A percentile compares a stretch with the other conserved stretches of the same genome.
These are phyloP conservation scores for Argyra leucocephala DNA, from an alignment of 2,888 invertebrate genomes.

Conservation along the genomic window DNA sequence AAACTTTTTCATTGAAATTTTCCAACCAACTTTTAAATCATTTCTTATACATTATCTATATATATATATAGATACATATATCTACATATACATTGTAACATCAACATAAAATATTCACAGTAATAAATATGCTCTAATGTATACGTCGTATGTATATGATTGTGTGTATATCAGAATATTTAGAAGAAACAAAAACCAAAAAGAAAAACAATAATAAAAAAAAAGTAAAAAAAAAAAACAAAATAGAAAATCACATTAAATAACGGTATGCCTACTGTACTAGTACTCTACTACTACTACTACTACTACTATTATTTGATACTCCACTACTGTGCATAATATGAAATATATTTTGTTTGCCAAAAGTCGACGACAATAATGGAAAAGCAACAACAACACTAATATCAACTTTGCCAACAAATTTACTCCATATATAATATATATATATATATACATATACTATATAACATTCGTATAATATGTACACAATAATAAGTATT, in stretches of 20 bases:
- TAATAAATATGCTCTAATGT: too few species aligned
- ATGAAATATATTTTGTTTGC: background rate
- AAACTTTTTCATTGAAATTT: background rate
- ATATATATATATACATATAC: too few species aligned
- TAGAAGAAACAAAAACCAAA: background rate
- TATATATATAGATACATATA: background rate
- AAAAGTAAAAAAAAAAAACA: too few species aligned
- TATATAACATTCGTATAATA: too few species aligned
- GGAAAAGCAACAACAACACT: background rate
- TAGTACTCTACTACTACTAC: too few species aligned
- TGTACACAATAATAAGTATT: too few species aligned
- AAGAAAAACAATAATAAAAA: too few species aligned
- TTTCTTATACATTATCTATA: background rate
- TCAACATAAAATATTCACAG: background rate
- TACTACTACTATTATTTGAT: too few species aligned
- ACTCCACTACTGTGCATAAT: too few species aligned
- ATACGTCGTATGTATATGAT: background rate
- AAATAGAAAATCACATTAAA: background rate
- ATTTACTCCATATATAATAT: too few species aligned
- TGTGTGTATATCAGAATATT: background rate
- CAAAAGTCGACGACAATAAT: background rate
- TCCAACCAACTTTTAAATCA: constrained; percentile 6
- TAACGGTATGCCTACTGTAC: too few species aligned
- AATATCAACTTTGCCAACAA: background rate
- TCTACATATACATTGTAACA: background rate